Evolutionary conservation across 2,888 invertebrate species (phyloP).

Genomic region (Dryomyza anilis): DNA sequence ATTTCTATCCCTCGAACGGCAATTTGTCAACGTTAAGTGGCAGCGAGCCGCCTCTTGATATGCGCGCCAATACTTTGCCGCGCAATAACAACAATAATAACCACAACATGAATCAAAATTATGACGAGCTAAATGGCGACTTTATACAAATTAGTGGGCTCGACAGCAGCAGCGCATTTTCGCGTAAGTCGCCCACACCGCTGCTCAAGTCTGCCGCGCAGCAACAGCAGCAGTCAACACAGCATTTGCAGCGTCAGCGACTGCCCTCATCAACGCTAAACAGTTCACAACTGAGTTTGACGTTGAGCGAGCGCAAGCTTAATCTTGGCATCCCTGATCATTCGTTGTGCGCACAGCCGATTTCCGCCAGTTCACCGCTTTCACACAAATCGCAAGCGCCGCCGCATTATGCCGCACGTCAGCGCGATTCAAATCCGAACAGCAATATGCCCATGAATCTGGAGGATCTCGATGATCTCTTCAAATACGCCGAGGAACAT

Average conservation of each 20-base stretch:
- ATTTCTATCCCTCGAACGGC: conserved; percentile 40
- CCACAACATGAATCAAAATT: conserved; percentile 63
- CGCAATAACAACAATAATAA: conserved; percentile 54
- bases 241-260: conserved; percentile 35
- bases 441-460: conserved; percentile 67
- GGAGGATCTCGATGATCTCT: conserved; percentile 74
- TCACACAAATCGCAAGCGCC: conserved; percentile 40
- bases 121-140: conserved; percentile 60
- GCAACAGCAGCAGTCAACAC: conserved; percentile 35
- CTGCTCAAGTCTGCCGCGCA: conserved; percentile 53
- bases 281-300: conserved; percentile 62
- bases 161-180: conserved; percentile 66
- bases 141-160: conserved; percentile 68
- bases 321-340: conserved; percentile 58
- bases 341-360: conserved; percentile 33
- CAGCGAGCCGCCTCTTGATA: background rate
- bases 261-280: conserved; percentile 37
- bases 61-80: conserved; percentile 73
- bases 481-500: conserved; percentile 78
- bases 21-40: conserved; percentile 36
- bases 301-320: conserved; percentile 52
- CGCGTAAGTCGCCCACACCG: conserved; percentile 61
- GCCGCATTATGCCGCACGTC: conserved; percentile 45
- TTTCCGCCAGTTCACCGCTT: conserved; percentile 19
- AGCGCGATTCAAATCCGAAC: conserved; percentile 61